These are phyloP conservation scores for Oncopeltus fasciatus DNA, from an alignment of 1,140 invertebrate species.

Conservation along the genomic window DNA sequence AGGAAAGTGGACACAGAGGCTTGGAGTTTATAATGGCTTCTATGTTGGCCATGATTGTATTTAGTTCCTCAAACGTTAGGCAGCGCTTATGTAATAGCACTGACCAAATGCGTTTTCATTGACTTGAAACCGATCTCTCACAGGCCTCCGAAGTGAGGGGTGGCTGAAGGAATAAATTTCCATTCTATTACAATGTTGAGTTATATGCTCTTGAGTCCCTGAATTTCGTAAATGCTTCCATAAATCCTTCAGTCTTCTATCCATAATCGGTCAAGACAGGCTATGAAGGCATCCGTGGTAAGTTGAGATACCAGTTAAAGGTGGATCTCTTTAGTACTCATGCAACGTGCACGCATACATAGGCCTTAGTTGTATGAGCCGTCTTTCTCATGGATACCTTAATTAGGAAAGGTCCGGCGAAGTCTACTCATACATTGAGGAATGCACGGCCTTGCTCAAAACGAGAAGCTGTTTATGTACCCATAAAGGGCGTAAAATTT, in stretches of 20 bases:
- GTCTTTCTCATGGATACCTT: constrained; percentile 16
- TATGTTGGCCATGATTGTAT: constrained; percentile 15
- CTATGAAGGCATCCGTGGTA: constrained; percentile 22
- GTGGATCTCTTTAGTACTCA: constrained; percentile 24
- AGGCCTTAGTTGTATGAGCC: constrained; percentile 23
- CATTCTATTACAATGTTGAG: constrained; percentile 6
- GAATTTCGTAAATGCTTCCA: not conserved
- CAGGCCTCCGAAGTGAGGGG: constrained; percentile 28
- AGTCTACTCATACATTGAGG: constrained; percentile 22
- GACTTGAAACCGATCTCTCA: constrained; percentile 29
- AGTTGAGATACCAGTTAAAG: constrained; percentile 24
- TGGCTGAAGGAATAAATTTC: constrained; percentile 25
- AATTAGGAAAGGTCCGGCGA: constrained; percentile 22
- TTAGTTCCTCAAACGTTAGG: constrained; percentile 18
- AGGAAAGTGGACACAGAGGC: constrained; percentile 21
- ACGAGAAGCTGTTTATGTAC: constrained; percentile 21
- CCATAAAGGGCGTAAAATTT: constrained; percentile 22
- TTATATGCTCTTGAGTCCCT: not conserved
- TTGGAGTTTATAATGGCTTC: constrained; percentile 25
- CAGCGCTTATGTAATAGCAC: constrained; percentile 15
- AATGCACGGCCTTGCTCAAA: constrained; percentile 17
- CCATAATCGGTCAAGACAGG: constrained; percentile 25
- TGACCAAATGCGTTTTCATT: constrained; percentile 26
- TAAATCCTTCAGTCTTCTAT: constrained; percentile 9
- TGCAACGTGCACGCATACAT: constrained; percentile 25